phyloP scores from a whole-genome alignment of 2,888 invertebrate species.

The Melolontha melolontha region DNA sequence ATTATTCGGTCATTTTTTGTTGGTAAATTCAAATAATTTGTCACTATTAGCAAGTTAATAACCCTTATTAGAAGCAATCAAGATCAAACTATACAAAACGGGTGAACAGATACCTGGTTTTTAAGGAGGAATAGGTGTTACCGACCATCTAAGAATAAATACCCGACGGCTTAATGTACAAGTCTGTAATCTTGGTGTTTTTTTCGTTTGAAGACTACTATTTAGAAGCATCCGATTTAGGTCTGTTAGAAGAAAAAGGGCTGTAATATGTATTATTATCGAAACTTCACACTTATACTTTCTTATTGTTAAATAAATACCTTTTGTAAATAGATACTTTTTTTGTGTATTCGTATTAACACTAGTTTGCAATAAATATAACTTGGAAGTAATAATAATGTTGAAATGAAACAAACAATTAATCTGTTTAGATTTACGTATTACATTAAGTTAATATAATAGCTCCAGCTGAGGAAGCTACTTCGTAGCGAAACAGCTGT shows the following conservation, averaged over 20 bases:
- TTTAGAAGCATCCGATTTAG: background rate
- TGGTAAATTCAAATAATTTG: too few relatives aligned
- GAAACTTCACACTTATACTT: background rate
- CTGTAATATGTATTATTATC: background rate
- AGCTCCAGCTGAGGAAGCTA: too few relatives aligned
- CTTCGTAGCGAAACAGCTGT: too few relatives aligned
- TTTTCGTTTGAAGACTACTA: background rate
- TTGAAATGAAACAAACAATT: too few relatives aligned
- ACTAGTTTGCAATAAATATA: too few relatives aligned
- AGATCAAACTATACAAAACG: background rate
- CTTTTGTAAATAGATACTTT: too few relatives aligned
- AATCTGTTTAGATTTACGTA: too few relatives aligned
- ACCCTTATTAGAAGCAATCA: background rate
- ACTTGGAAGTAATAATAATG: too few relatives aligned
- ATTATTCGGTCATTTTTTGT: too few relatives aligned
- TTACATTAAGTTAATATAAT: too few relatives aligned
- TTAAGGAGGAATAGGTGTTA: slow-evolving; percentile 1
- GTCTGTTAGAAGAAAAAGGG: slow-evolving; percentile 1
- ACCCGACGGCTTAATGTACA: slow-evolving; percentile 6
- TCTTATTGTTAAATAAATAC: too few relatives aligned
- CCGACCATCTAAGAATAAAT: slow-evolving; percentile 2
- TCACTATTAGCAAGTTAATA: background rate
- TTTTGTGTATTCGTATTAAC: too few relatives aligned
- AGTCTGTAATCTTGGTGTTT: background rate
- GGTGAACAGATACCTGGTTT: slow-evolving; percentile 1